Base-by-base conservation (phyloP, 1,140 invertebrate genomes). In the Pseudachorutes palmiensis region DNA sequence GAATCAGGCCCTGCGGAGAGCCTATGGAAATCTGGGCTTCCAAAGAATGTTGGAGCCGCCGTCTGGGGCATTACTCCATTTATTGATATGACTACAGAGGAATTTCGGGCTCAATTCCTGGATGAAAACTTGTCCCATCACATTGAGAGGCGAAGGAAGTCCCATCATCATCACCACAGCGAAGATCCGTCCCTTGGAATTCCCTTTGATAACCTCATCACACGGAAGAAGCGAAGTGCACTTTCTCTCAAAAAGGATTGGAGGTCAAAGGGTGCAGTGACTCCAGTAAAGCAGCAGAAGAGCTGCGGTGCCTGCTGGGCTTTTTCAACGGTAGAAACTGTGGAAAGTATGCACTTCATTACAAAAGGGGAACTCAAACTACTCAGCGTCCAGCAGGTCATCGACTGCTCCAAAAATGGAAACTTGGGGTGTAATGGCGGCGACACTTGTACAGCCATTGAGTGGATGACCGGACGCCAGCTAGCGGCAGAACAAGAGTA, bases 231-330 rank as follows among this genome's bases (percentile, higher is more conserved):
- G 76, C 69, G 73, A 33, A 45, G 64, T 22, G 26, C 48, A 41
- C 48, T 33, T 19, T 33, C 60, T n/a, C 19, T 66, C 2, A 74
- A 74, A 66, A 72, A 77, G 41, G 77, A 78, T 70, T 78, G 88
- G 89, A 79, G 89, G 67, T 78, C 83, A 0, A 85, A 85, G 75
- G 83, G 83, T 24, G 82, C 87, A n/a, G 78, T 93, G 24, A 85
- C 85, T 9, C 76, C 82, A 2, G 82, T 93, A 0, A 82, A 83
- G 67, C 86, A 87, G 75, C 91, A 94, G 76, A 85, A 85, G 9
- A 73, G 80, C 19, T 94, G 91, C 79, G 90, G 90, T 3, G 90
- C 89, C 1, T 93, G 91, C 77, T 94, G 90, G 90, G 91, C 91
- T 0, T 91, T 91, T 77, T 90, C 88, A 75, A 85, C 86, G 0